Evolutionary conservation across 2,888 invertebrate genomes (phyloP).

Genomic region (Conomelus anceps): DNA sequence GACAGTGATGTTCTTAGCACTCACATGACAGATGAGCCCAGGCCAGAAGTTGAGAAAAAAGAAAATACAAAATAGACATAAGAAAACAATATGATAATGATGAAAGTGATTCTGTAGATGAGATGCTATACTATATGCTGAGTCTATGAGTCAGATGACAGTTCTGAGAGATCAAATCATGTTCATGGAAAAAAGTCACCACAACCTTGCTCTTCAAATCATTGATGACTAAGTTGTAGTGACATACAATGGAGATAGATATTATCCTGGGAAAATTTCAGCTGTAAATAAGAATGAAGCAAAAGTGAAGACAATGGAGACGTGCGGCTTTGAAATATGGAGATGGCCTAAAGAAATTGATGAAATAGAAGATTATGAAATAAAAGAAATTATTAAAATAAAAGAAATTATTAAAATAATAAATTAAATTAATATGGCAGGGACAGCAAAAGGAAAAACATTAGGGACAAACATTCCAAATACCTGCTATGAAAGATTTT

Average conservation of each 20-base stretch:
- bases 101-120: neutral
- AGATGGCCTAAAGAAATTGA: neutral
- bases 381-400: neutral
- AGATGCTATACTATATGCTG: neutral
- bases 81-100: neutral
- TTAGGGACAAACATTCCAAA: neutral
- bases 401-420: neutral
- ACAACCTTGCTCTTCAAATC: neutral
- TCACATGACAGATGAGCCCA: neutral
- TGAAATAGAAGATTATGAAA: neutral
- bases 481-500: neutral
- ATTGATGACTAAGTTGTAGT: neutral
- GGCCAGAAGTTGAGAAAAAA: neutral
- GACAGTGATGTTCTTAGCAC: neutral
- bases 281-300: neutral
- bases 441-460: neutral
- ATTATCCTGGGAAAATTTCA: neutral
- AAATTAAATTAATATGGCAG: neutral
- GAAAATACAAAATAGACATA: neutral
- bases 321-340: neutral
- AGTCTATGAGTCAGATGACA: neutral
- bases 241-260: neutral
- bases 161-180: neutral
- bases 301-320: neutral
- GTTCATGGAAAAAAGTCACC: neutral